Evolutionary conservation across 2,113 vertebrate species (phyloP).

Genomic region (Amia ocellicauda): DNA sequence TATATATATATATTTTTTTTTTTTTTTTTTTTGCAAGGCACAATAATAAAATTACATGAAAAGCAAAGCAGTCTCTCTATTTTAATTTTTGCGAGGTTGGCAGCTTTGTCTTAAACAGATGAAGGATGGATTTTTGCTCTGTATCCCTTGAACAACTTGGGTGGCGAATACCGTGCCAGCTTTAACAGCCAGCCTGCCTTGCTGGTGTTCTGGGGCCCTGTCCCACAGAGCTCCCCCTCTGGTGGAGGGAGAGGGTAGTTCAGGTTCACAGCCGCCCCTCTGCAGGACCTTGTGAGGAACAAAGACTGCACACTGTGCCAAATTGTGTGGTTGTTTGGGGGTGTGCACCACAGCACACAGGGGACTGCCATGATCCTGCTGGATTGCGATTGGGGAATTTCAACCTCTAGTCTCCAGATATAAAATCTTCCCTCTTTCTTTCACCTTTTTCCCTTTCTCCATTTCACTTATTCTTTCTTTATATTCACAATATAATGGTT

Average conservation of each 20-base stretch:
- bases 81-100: too few relatives aligned
- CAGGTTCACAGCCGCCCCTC: conserved; percentile 32
- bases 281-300: conserved; percentile 48
- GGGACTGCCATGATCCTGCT: conserved; percentile 11
- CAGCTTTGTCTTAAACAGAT: neutral
- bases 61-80: too few relatives aligned
- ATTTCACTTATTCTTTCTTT: too few relatives aligned
- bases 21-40: too few relatives aligned
- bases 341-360: conserved; percentile 18
- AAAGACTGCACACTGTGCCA: conserved; percentile 53
- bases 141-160: neutral
- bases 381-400: conserved; percentile 8
- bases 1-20: too few relatives aligned
- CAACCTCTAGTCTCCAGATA: conserved; percentile 4
- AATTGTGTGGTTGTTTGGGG: conserved; percentile 36
- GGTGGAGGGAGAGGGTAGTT: conserved; percentile 43
- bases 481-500: too few relatives aligned
- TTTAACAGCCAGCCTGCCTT: conserved; percentile 1
- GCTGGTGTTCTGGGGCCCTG: conserved; percentile 1
- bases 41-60: too few relatives aligned
- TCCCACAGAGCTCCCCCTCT: conserved; percentile 48
- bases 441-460: too few relatives aligned
- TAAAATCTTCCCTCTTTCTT: neutral
- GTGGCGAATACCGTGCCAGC: neutral
- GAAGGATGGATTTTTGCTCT: neutral